These are phyloP conservation scores for Mantis religiosa DNA, from an alignment of 2,888 invertebrate species.

Conservation along the genomic window DNA sequence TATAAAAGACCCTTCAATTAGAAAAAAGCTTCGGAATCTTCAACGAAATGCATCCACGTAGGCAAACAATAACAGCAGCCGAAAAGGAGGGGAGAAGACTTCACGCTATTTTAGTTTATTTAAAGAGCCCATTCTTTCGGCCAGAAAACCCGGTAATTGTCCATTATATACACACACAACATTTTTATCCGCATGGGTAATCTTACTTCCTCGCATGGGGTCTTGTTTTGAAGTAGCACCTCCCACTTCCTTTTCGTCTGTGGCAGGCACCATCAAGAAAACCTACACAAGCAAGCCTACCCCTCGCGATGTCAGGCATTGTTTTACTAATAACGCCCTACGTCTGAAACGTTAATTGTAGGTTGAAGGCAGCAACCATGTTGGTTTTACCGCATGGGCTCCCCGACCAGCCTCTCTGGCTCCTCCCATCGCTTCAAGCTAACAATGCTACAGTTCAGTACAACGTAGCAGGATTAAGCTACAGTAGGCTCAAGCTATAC, in stretches of 20 bases:
- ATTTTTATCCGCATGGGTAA: constrained; percentile 6
- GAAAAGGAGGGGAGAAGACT: not conserved
- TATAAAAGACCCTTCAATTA: not conserved
- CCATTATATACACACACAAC: constrained; percentile 13
- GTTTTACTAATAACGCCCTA: constrained; percentile 15
- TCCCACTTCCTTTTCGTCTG: constrained; percentile 1
- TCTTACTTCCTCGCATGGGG: not conserved
- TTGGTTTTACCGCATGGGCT: constrained; percentile 10
- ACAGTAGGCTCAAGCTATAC: not conserved
- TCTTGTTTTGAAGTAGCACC: not conserved
- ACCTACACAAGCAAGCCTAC: constrained; percentile 8
- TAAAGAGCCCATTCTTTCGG: not conserved
- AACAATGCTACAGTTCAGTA: not conserved
- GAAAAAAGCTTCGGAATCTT: not conserved
- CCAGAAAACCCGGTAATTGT: not conserved
- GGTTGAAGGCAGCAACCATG: constrained; percentile 4
- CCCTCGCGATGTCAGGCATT: constrained; percentile 6
- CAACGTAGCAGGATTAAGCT: not conserved
- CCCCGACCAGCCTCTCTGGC: not conserved
- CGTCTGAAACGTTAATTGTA: constrained; percentile 15
- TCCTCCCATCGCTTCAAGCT: constrained; percentile 2
- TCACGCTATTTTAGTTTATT: not conserved
- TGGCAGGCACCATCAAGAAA: not conserved
- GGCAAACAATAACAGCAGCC: not conserved
- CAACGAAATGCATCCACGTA: not conserved